phyloP scores from a whole-genome alignment of 2,797 vertebrate genomes.

The Coluber constrictor region DNA sequence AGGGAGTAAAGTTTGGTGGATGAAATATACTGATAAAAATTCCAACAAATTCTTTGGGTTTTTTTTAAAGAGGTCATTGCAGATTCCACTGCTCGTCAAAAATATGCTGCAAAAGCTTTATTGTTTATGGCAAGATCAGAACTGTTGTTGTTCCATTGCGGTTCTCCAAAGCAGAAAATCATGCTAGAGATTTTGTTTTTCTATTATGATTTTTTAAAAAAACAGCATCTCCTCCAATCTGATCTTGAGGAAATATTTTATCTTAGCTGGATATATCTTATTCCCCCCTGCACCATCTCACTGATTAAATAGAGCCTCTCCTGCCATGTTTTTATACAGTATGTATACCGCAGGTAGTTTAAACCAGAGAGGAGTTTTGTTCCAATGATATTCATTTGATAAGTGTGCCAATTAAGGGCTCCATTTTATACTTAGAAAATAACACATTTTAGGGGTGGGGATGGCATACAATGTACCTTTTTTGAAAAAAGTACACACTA shows the following conservation, averaged over 20 bases:
- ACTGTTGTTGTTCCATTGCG: background rate
- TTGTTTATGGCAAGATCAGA: background rate
- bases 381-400: background rate
- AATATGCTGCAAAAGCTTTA: background rate
- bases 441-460: rapidly evolving
- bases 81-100: background rate
- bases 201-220: background rate
- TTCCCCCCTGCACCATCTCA: background rate
- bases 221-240: background rate
- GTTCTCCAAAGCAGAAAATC: background rate
- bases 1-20: background rate
- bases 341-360: background rate
- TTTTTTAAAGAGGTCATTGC: background rate
- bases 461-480: background rate
- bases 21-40: background rate
- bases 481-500: rapidly evolving
- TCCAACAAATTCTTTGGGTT: background rate
- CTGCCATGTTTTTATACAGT: background rate
- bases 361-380: background rate
- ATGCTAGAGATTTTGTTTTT: background rate
- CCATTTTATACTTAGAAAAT: background rate
- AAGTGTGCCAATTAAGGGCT: background rate
- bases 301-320: background rate
- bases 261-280: background rate
- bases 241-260: background rate